A percentile compares a stretch with the other conserved stretches of the same genome.
Evolutionary conservation across 37 sponge, comb jelly and placozoan genomes (phyloP).

Genomic region (Aplysina aerophoba): DNA sequence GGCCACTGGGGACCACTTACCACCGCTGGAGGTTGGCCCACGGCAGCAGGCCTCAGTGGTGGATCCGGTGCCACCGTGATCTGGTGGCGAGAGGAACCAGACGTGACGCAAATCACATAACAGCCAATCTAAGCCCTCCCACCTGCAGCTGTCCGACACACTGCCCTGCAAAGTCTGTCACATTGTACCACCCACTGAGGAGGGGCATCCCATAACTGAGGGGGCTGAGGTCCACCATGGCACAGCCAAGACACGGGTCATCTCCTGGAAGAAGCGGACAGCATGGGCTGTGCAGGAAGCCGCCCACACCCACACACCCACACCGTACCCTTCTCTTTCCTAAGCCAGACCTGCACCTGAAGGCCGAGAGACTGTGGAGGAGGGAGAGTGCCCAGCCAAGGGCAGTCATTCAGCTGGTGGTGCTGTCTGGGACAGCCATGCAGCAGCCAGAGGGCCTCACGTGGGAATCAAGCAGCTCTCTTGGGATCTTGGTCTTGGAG

Average conservation of each 20-base stretch:
- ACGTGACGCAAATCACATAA: no score
- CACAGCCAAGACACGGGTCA: conserved; percentile 66
- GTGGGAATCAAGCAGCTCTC: conserved; percentile 47
- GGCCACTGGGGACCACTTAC: background rate
- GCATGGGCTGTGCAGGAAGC: background rate
- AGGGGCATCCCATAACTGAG: conserved; percentile 72
- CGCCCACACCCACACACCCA: background rate
- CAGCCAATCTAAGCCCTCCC: background rate
- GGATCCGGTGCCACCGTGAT: background rate
- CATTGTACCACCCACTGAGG: conserved; percentile 90
- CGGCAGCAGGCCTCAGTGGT: background rate
- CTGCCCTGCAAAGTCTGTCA: conserved; percentile 66
- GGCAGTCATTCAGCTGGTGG: background rate
- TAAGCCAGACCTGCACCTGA: conserved; percentile 82
- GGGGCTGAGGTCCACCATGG: conserved; percentile 79
- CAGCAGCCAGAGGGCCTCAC: conserved; percentile 14
- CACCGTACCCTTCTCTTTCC: background rate
- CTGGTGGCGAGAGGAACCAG: background rate
- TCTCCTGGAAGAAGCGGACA: background rate
- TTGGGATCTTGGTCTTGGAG: conserved; percentile 51
- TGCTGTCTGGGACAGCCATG: background rate
- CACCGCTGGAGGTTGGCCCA: background rate
- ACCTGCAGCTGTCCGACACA: conserved; percentile 76
- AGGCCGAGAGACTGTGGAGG: conserved; percentile 51
- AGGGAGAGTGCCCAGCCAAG: background rate